Conservation (phyloP, 2,797 vertebrate genomes). For the Rhinophrynus dorsalis region DNA sequence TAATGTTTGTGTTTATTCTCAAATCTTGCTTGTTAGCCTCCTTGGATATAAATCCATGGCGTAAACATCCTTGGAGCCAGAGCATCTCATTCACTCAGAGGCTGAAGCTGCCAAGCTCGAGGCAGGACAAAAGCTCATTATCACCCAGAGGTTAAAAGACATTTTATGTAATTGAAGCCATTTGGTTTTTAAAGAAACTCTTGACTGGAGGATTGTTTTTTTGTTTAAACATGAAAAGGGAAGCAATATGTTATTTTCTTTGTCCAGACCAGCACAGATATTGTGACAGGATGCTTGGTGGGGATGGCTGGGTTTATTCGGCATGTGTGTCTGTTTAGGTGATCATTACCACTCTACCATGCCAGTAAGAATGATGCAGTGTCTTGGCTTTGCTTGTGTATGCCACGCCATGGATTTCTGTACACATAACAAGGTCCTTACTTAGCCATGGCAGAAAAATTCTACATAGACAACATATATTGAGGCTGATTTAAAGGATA, state of each 20-base stretch:
- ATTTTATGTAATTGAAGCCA: constrained; percentile 12
- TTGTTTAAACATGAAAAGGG: background rate
- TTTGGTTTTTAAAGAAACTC: background rate
- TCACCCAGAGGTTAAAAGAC: background rate
- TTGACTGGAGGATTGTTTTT: constrained; percentile 2
- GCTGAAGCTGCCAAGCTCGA: background rate
- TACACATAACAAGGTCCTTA: too few relatives aligned
- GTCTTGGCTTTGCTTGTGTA: background rate
- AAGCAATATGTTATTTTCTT: constrained; percentile 2
- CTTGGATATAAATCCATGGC: background rate
- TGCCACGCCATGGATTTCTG: too few relatives aligned
- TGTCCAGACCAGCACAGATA: background rate
- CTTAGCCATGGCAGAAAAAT: too few relatives aligned
- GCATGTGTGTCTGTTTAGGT: constrained; percentile 4
- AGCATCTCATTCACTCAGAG: background rate
- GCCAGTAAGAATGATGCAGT: background rate
- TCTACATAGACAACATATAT: too few relatives aligned
- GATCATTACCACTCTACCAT: background rate
- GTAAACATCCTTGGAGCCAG: background rate
- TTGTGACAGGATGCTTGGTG: background rate
- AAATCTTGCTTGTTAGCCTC: background rate
- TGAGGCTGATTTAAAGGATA: too few relatives aligned
- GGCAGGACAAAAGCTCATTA: background rate
- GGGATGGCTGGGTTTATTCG: background rate
- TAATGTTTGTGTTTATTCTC: background rate